A percentile compares a stretch with the other conserved stretches of the same genome.
Evolutionary conservation across 2,888 invertebrate genomes (phyloP).

Genomic region (Zelleria hepariella): DNA sequence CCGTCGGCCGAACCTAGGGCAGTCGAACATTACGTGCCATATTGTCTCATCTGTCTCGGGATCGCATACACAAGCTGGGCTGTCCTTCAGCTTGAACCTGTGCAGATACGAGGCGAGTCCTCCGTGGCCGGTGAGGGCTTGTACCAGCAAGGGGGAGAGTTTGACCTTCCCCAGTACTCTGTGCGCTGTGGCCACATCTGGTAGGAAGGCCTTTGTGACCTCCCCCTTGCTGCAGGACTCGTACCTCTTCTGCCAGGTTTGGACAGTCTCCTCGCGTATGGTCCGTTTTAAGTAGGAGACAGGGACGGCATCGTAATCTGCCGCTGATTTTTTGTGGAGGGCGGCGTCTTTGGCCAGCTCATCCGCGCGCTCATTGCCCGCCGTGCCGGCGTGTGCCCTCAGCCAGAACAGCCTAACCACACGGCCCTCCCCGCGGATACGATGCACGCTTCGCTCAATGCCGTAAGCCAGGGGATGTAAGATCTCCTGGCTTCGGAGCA

Average conservation of each 20-base stretch:
- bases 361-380: no score
- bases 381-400: not conserved
- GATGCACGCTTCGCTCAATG: not conserved
- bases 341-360: conserved; percentile 3
- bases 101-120: not conserved
- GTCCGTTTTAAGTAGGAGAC: not conserved
- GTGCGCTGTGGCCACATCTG: not conserved
- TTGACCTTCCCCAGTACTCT: not conserved
- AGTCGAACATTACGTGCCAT: not conserved
- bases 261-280: not conserved
- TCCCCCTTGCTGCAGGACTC: not conserved
- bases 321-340: not conserved
- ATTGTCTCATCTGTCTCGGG: not conserved
- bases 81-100: conserved; percentile 2
- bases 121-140: conserved; percentile 1
- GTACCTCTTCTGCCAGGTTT: not conserved
- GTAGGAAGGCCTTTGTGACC: conserved; percentile 4
- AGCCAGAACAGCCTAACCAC: not conserved
- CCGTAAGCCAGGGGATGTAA: not conserved
- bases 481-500: not conserved
- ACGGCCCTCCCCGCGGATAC: not conserved
- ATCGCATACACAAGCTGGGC: conserved; percentile 1
- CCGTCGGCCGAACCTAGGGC: not conserved
- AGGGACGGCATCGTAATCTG: not conserved
- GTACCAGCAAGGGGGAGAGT: not conserved